phyloP scores from a whole-genome alignment of 2,888 invertebrate species.

The Rhamphomyia laevipes region DNA sequence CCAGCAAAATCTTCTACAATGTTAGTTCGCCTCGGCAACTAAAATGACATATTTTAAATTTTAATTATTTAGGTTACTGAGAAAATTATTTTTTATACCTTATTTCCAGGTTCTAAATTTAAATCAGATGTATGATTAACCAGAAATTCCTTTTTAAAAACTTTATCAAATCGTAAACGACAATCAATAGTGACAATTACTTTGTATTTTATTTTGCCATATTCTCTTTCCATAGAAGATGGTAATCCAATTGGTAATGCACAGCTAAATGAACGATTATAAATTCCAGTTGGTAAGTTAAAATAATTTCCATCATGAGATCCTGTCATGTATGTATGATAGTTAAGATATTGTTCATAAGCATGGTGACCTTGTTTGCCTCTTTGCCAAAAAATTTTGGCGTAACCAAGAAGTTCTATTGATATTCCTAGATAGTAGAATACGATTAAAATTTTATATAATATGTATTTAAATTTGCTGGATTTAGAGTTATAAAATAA shows the following conservation, averaged over 20 bases:
- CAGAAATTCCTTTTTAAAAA: constrained; percentile 30
- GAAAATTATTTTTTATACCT: constrained; percentile 35
- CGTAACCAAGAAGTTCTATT: constrained; percentile 21
- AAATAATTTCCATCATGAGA: constrained; percentile 43
- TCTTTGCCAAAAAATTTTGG: constrained; percentile 28
- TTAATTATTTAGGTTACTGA: background rate
- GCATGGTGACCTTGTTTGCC: constrained; percentile 18
- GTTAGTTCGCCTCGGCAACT: too few relatives aligned
- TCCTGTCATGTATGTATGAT: constrained; percentile 22
- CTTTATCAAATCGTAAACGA: constrained; percentile 65
- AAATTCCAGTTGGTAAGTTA: constrained; percentile 47
- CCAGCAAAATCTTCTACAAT: too few relatives aligned
- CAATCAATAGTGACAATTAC: constrained; percentile 66
- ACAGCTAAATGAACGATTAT: constrained; percentile 29
- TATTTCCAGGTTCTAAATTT: constrained; percentile 55
- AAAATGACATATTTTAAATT: background rate
- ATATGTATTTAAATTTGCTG: too few relatives aligned
- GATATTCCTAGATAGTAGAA: too few relatives aligned
- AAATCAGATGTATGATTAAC: constrained; percentile 70
- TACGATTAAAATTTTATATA: too few relatives aligned
- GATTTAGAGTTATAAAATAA: too few relatives aligned
- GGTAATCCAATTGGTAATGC: constrained; percentile 44
- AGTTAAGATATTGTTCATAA: constrained; percentile 29
- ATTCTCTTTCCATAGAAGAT: constrained; percentile 62
- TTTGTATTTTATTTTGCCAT: constrained; percentile 64